Evolutionary conservation across 2,888 invertebrate species (phyloP).

Genomic region (Vanessa cardui): DNA sequence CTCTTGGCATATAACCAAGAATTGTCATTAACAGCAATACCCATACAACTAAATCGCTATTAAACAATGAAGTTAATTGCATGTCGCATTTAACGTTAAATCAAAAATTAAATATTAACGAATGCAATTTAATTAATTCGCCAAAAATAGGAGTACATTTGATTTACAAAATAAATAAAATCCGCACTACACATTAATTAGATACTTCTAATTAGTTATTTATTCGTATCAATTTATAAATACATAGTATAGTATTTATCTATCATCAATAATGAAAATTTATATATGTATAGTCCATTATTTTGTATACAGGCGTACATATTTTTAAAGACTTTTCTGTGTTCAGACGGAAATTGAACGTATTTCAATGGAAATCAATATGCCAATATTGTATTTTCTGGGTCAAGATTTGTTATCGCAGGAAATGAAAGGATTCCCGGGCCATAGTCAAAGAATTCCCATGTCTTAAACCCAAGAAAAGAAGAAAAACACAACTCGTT

Average conservation of each 20-base stretch:
- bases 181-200: slow-evolving; percentile 23
- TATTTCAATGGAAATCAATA: neutral
- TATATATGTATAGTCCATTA: no score
- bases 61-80: slow-evolving; percentile 11
- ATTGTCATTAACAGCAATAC: neutral
- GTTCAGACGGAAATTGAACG: neutral
- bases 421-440: slow-evolving; percentile 1
- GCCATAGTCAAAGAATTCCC: neutral
- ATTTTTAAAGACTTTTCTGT: neutral
- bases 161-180: slow-evolving; percentile 21
- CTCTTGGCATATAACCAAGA: slow-evolving; percentile 4
- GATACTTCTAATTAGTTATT: slow-evolving; percentile 11
- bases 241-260: neutral
- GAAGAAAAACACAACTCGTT: neutral
- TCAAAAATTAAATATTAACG: slow-evolving; percentile 10
- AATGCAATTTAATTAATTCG: slow-evolving; percentile 18
- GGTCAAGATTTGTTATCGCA: neutral
- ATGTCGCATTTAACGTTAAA: slow-evolving; percentile 1
- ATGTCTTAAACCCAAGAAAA: neutral
- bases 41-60: slow-evolving; percentile 5
- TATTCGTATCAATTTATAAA: neutral
- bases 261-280: neutral
- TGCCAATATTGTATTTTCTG: neutral
- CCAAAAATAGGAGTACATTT: slow-evolving; percentile 19
- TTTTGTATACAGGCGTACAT: neutral